These are phyloP conservation scores for Penaeus monodon DNA, from an alignment of 2,888 invertebrate species.

Conservation along the genomic window DNA sequence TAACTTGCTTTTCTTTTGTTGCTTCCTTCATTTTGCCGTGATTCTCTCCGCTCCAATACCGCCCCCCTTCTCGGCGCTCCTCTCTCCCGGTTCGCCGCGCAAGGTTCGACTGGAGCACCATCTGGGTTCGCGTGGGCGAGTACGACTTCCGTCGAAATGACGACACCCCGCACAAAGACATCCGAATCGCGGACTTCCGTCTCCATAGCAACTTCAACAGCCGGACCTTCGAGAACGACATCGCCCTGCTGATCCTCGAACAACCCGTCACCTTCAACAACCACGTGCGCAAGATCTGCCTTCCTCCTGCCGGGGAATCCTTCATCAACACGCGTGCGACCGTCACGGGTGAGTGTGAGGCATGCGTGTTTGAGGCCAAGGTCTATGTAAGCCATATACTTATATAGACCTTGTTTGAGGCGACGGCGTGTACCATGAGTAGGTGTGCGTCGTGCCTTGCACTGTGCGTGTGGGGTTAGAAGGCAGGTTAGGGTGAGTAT, in stretches of 20 bases:
- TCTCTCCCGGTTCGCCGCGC: too few relatives aligned
- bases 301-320: slow-evolving; percentile 77
- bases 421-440: too few relatives aligned
- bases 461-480: too few relatives aligned
- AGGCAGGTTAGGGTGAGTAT: too few relatives aligned
- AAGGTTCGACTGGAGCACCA: slow-evolving; percentile 49
- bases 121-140: slow-evolving; percentile 75
- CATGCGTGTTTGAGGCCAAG: too few relatives aligned
- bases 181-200: slow-evolving; percentile 31
- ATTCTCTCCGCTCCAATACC: too few relatives aligned
- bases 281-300: slow-evolving; percentile 87
- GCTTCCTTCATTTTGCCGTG: too few relatives aligned
- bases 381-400: too few relatives aligned
- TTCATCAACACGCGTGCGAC: slow-evolving; percentile 42
- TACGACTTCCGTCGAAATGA: slow-evolving; percentile 77
- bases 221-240: slow-evolving; percentile 81
- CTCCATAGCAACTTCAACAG: slow-evolving; percentile 73
- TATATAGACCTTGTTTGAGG: too few relatives aligned
- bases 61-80: too few relatives aligned
- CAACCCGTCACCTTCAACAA: slow-evolving; percentile 69
- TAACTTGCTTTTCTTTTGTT: too few relatives aligned
- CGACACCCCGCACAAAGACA: slow-evolving; percentile 41
- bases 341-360: slow-evolving; percentile 59
- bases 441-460: too few relatives aligned
- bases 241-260: slow-evolving; percentile 76